Base-by-base conservation (phyloP, 1,140 invertebrate species). In the Meloidogyne floridensis region DNA sequence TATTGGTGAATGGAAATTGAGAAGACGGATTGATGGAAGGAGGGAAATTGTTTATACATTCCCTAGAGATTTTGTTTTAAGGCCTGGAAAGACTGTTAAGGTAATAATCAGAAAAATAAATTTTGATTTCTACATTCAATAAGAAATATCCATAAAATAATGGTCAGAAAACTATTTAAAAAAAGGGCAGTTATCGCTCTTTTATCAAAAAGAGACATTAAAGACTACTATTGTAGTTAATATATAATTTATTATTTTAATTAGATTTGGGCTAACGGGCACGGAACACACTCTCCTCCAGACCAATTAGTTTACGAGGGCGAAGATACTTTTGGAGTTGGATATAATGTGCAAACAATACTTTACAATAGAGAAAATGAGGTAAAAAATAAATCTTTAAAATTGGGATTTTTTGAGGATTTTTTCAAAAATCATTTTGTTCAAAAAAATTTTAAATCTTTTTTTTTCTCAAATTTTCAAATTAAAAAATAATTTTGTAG, bases 1-100 rank as follows among this genome's bases (percentile, higher is more conserved):
- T 18, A 84, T 89, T 42, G 88, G 89, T n/a, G 88, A 87, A 47
- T 89, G 89, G 89, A 90, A 89, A 71, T 42, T 89, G n/a, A 89
- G 87, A 83, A 80, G 88, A 75, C 85, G 83, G 71, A 89, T 89
- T 59, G 89, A 90, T 77, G 85, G 83, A 47, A 85, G 85, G 43
- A 87, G 86, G 11, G 88, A 89, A 69, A 86, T 89, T 75, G 82
- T 90, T 59, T 90, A 84, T 83, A 90, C 88, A 32, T 88, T 89
- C 84, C 88, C 88, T 15, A 78, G 77, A 20, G 85, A 89, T 74
- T 90, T 90, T 81, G 80, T 90, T 53, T 75, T 89, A 11, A 79
- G 84, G 13, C 84, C 89, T 51, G 87, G 85, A 32, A 86, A 88
- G 80, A 86, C 75, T 65, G 88, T 89, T 56, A 89, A 89, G 85